Percentiles rank a stretch among this genome's conserved stretches.
These are phyloP conservation scores for Oegoconia quadripuncta DNA, from an alignment of 2,888 invertebrate species.

Conservation along the genomic window DNA sequence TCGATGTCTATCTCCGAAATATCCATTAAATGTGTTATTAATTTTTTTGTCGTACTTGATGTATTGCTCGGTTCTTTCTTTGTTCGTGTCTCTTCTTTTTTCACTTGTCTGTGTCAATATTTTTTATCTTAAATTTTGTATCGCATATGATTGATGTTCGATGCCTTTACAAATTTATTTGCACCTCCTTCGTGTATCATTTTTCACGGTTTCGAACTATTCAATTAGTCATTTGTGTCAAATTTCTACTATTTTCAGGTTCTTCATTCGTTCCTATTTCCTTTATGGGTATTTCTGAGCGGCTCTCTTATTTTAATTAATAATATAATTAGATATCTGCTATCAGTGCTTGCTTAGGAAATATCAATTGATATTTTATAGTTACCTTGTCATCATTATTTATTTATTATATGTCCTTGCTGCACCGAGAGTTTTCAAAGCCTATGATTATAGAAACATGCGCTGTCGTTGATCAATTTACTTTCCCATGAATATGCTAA, in stretches of 20 bases:
- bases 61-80: background rate
- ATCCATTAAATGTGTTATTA: slow-evolving; percentile 6
- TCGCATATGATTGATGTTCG: slow-evolving; percentile 1
- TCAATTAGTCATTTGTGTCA: no score
- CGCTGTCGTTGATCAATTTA: slow-evolving; percentile 35
- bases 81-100: background rate
- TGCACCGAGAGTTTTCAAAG: slow-evolving; percentile 14
- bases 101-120: background rate
- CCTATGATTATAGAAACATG: slow-evolving; percentile 14
- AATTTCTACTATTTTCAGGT: no score
- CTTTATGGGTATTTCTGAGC: no score
- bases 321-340: no score
- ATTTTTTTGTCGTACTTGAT: slow-evolving; percentile 5
- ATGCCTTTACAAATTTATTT: no score
- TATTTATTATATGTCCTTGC: slow-evolving; percentile 22
- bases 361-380: background rate
- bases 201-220: no score
- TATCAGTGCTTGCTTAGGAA: slow-evolving; percentile 1
- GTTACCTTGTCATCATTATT: slow-evolving; percentile 7
- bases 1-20: slow-evolving; percentile 17
- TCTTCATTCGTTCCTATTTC: no score
- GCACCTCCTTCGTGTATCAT: no score
- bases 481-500: slow-evolving; percentile 43
- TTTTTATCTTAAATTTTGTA: background rate
- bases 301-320: no score